Conservation (phyloP, 2,888 invertebrate genomes). For the Neoitamus cyanurus region DNA sequence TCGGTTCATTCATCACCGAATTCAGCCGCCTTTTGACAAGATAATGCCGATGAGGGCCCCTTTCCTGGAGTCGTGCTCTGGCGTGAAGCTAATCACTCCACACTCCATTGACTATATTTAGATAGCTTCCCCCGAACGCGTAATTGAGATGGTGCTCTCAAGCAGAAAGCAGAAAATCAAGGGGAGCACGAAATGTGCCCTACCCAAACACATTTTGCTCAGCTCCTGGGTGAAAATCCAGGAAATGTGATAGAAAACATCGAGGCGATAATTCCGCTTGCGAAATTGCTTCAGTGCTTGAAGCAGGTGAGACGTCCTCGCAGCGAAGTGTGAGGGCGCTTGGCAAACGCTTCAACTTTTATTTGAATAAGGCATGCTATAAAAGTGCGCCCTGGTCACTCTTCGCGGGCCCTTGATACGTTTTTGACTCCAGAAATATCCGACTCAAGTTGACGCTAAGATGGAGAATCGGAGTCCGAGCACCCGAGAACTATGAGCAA, state of each 20-base stretch:
- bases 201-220: background rate
- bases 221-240: background rate
- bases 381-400: background rate
- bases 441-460: background rate
- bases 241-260: background rate
- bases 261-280: background rate
- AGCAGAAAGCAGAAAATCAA: background rate
- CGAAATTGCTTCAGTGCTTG: background rate
- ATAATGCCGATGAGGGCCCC: background rate
- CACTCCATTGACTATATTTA: constrained; percentile 11
- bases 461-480: background rate
- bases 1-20: constrained; percentile 19
- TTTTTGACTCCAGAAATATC: background rate
- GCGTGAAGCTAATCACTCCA: constrained; percentile 16
- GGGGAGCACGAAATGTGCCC: background rate
- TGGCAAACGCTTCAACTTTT: background rate
- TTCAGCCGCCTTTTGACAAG: background rate
- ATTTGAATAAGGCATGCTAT: background rate
- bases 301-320: background rate
- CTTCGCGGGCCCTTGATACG: background rate
- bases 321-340: background rate
- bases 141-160: constrained; percentile 9
- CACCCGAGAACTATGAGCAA: background rate
- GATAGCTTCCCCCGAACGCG: background rate
- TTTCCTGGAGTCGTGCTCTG: background rate